Evolutionary conservation across 64 coral and sea anemone species (phyloP).

Genomic region (Dendrophyllia cribrosa): DNA sequence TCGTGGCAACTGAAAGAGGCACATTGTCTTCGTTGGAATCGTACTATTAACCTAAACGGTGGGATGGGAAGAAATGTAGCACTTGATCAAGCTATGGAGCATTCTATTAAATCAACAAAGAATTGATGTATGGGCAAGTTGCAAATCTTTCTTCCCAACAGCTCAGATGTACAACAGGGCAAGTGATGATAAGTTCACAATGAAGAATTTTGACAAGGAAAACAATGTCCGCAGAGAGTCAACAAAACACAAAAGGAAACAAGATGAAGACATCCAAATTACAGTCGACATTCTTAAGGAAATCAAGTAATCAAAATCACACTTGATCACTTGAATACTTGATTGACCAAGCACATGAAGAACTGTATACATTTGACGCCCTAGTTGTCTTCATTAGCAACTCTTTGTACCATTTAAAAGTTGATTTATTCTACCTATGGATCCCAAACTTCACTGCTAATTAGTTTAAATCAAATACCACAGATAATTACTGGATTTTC

Average conservation of each 20-base stretch:
- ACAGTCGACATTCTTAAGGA: not conserved
- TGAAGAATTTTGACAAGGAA: constrained; percentile 19
- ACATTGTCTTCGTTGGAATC: constrained; percentile 62
- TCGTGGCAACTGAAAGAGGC: constrained; percentile 15
- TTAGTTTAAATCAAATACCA: too few species aligned
- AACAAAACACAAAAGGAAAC: not conserved
- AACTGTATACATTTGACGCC: not conserved
- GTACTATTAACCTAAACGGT: constrained; percentile 22
- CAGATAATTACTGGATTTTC: too few species aligned
- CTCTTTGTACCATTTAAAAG: too few species aligned
- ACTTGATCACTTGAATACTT: not conserved
- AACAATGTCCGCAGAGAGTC: not conserved
- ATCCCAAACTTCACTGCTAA: too few species aligned
- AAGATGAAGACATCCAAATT: not conserved
- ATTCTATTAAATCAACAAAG: constrained; percentile 21
- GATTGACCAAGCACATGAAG: constrained; percentile 23
- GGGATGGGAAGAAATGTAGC: constrained; percentile 45
- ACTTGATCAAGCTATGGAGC: constrained; percentile 36
- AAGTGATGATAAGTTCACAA: not conserved
- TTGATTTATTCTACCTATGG: too few species aligned
- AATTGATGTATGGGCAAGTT: constrained; percentile 12
- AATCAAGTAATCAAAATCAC: too few species aligned
- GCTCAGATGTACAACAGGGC: constrained; percentile 23
- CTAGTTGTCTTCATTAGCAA: too few species aligned
- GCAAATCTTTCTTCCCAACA: not conserved